Evolutionary conservation across 2,113 vertebrate species (phyloP).

Genomic region (Ciconia maguari): DNA sequence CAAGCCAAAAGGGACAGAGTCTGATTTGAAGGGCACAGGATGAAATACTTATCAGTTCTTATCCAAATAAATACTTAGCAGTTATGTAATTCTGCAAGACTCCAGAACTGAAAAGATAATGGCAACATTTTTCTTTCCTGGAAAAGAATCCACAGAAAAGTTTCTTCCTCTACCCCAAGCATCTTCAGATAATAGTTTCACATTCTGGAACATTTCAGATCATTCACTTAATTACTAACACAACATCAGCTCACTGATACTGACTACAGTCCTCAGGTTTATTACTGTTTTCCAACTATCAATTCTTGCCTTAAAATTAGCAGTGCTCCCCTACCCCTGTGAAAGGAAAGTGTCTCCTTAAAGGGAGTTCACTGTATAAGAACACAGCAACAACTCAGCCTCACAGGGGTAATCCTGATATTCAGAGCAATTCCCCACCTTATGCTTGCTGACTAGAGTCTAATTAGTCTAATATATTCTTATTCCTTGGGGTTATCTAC

Average conservation of each 20-base stretch:
- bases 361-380: not conserved
- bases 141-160: not conserved
- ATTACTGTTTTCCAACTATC: not conserved
- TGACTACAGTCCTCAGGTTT: not conserved
- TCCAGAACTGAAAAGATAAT: not conserved
- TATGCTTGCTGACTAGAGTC: not conserved
- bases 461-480: slow-evolving; percentile 9
- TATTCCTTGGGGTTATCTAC: not conserved
- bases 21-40: not conserved
- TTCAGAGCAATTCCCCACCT: not conserved
- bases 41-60: not conserved
- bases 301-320: not conserved
- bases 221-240: not conserved
- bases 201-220: not conserved
- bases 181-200: not conserved
- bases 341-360: not conserved
- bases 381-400: not conserved
- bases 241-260: not conserved
- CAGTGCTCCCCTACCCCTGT: not conserved
- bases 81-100: not conserved
- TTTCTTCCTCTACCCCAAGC: not conserved
- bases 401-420: not conserved
- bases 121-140: not conserved
- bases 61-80: not conserved
- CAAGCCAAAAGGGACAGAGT: not conserved